Percentiles rank a stretch among this genome's conserved stretches.
phyloP scores from a whole-genome alignment of 2,113 vertebrate genomes.

The Piaya cayana region DNA sequence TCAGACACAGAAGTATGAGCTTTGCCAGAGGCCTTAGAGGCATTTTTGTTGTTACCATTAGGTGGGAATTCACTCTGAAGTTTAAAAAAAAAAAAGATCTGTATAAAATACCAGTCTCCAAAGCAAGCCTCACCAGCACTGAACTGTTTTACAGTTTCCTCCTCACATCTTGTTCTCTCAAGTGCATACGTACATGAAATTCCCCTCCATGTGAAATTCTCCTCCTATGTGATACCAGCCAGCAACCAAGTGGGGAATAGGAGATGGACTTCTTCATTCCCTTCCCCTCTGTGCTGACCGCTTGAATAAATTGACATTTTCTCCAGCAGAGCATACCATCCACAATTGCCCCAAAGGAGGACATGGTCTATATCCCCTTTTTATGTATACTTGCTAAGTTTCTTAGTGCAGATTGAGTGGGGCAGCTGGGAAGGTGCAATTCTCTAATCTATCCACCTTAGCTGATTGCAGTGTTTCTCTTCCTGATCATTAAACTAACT shows the following conservation, averaged over 20 bases:
- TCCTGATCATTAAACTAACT: background rate
- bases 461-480: background rate
- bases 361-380: accelerated
- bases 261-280: background rate
- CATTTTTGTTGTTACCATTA: background rate
- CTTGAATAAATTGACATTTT: background rate
- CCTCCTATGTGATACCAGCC: background rate
- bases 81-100: background rate
- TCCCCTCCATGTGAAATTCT: background rate
- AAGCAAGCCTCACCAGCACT: background rate
- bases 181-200: background rate
- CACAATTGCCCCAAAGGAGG: accelerated
- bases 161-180: background rate
- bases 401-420: background rate
- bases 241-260: accelerated
- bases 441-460: background rate
- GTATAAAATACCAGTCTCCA: background rate
- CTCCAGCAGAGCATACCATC: background rate
- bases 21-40: background rate
- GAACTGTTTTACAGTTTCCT: background rate
- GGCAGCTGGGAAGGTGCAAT: background rate
- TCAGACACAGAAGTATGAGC: background rate
- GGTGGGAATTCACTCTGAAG: background rate
- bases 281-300: background rate
- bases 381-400: accelerated